These are phyloP conservation scores for Tragelaphus strepsiceros DNA, from an alignment of 2,113 vertebrate genomes.

Conservation along the genomic window DNA sequence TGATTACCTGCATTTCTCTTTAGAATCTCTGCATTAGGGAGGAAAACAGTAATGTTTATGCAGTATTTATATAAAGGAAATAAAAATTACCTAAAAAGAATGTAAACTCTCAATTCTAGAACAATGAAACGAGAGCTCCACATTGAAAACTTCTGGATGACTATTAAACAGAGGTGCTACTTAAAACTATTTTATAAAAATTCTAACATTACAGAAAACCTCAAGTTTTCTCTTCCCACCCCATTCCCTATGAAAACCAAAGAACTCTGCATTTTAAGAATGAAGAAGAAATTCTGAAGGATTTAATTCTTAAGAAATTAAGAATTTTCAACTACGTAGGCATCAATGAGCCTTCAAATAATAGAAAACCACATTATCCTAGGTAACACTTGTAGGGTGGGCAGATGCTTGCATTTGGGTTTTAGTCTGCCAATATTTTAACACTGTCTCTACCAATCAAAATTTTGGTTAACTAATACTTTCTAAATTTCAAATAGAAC, in stretches of 20 bases:
- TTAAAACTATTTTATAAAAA: conserved; percentile 4
- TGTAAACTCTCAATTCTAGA: not conserved
- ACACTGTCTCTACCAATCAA: not conserved
- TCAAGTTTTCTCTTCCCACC: not conserved
- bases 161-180: not conserved
- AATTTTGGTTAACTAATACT: not conserved
- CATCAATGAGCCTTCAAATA: not conserved
- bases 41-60: not conserved
- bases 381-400: not conserved
- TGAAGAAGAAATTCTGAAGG: not conserved
- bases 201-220: not conserved
- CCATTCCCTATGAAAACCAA: not conserved
- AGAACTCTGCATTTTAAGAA: not conserved
- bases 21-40: not conserved
- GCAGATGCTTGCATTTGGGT: not conserved
- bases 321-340: not conserved
- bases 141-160: not conserved
- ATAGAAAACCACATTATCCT: not conserved
- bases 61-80: not conserved
- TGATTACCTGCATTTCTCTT: not conserved
- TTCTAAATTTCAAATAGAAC: conserved; percentile 19
- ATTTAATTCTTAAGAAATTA: not conserved
- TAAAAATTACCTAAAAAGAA: conserved; percentile 24
- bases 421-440: conserved; percentile 23
- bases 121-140: not conserved